Evolutionary conservation across 2,113 vertebrate species (phyloP).

Genomic region (Prunella fulvescens): DNA sequence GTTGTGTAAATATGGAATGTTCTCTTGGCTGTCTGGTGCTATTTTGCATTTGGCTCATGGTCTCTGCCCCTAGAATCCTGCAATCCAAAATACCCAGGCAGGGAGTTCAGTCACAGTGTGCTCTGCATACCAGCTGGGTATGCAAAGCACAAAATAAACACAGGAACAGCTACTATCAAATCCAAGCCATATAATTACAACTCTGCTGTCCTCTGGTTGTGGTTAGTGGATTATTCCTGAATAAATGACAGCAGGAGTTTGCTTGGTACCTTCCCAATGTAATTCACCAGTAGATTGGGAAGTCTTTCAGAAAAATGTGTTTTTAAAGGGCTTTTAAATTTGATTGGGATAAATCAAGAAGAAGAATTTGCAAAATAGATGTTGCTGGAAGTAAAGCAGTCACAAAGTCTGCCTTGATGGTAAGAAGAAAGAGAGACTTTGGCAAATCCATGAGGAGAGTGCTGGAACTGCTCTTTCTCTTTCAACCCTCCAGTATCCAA

Average conservation of each 20-base stretch:
- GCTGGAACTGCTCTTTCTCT: not conserved
- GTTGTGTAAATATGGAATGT: constrained; percentile 40
- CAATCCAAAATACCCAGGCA: constrained; percentile 2
- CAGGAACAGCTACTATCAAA: not conserved
- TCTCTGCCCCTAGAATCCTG: not conserved
- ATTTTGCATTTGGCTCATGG: constrained; percentile 33
- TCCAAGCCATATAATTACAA: not conserved
- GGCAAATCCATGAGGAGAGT: not conserved
- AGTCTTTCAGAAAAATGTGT: not conserved
- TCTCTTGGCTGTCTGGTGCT: constrained; percentile 13
- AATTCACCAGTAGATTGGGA: not conserved
- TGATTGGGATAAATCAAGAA: not conserved
- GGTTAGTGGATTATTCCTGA: not conserved
- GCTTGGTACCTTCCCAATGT: not conserved
- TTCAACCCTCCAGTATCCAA: not conserved
- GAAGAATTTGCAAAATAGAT: not conserved
- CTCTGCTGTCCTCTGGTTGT: not conserved
- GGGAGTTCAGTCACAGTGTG: not conserved
- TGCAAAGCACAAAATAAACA: not conserved
- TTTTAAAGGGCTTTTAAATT: not conserved
- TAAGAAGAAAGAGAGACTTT: not conserved
- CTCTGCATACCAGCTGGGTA: not conserved
- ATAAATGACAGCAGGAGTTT: not conserved
- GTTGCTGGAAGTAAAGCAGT: not conserved
- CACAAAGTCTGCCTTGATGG: not conserved